Evolutionary conservation across 2,797 vertebrate species (phyloP).

Genomic region (Phoebastria nigripes): DNA sequence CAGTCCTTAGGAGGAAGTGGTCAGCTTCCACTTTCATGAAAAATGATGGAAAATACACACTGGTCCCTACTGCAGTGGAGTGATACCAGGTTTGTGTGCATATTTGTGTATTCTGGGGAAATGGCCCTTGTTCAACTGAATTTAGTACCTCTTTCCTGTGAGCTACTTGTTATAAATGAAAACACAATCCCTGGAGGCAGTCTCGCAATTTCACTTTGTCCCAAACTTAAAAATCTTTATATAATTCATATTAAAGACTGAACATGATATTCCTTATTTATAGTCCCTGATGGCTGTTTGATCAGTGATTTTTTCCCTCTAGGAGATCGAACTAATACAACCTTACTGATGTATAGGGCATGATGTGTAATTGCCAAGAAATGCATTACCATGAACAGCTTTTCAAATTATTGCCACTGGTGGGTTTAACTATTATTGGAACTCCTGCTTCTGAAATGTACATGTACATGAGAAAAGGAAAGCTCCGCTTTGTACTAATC

Average conservation of each 20-base stretch:
- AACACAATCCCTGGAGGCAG: not conserved
- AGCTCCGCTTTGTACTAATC: not conserved
- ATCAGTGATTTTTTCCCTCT: not conserved
- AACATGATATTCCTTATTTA: not conserved
- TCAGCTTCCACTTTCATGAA: not conserved
- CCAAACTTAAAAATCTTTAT: not conserved
- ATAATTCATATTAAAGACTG: not conserved
- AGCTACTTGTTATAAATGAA: not conserved
- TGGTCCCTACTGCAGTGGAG: not conserved
- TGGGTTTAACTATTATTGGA: not conserved
- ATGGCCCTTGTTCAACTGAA: not conserved
- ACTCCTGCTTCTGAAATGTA: not conserved
- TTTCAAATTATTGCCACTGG: not conserved
- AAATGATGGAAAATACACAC: not conserved
- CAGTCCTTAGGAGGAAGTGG: not conserved
- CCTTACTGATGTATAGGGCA: not conserved
- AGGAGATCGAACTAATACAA: not conserved
- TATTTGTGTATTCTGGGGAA: not conserved
- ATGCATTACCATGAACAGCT: not conserved
- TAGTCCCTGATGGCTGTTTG: not conserved
- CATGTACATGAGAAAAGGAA: not conserved
- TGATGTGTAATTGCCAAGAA: not conserved
- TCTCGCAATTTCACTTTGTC: not conserved
- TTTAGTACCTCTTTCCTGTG: not conserved
- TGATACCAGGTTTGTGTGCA: not conserved